These are phyloP conservation scores for silkworm (Bombyx mori) DNA, from an alignment of 1,140 invertebrate genomes.

Conservation along the genomic window ASM3026992v2 NC_085110.1:12185501-12186000, in stretches of 20 bases:
- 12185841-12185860: conserved; percentile 9
- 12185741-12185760: conserved; percentile 18
- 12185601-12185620: too few relatives aligned
- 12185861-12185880: conserved; percentile 10
- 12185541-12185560: too few relatives aligned
- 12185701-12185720: conserved; percentile 63
- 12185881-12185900: conserved; percentile 4
- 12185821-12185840: conserved; percentile 10
- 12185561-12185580: too few relatives aligned
- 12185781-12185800: conserved; percentile 32
- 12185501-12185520: too few relatives aligned
- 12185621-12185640: conserved; percentile 41
- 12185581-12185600: too few relatives aligned
- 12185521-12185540: too few relatives aligned
- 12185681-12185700: conserved; percentile 59
- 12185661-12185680: conserved; percentile 44
- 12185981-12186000: too few relatives aligned
- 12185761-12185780: conserved; percentile 26
- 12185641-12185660: conserved; percentile 28
- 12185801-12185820: conserved; percentile 10
- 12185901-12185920: neutral
- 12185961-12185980: neutral
- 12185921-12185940: neutral
- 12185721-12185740: conserved; percentile 47
- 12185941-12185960: neutral